Conservation (phyloP, 2,797 vertebrate species). For the Cirrhinus molitorella region DNA sequence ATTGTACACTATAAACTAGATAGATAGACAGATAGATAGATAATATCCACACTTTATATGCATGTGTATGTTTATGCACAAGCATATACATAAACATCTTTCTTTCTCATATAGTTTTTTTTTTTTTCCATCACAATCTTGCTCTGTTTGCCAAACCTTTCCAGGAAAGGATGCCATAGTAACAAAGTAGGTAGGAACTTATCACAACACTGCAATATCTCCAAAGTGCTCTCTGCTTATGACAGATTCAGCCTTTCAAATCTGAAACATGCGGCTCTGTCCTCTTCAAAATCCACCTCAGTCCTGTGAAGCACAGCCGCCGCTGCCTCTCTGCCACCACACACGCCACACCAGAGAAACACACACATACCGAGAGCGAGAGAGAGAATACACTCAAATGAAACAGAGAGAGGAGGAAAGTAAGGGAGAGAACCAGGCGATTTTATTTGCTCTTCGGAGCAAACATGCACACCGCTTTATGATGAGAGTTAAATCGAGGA, state of each 20-base stretch:
- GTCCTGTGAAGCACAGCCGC: conserved; percentile 79
- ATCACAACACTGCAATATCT: conserved; percentile 78
- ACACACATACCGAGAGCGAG: conserved; percentile 60
- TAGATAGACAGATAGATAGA: background rate
- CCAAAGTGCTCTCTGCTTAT: conserved; percentile 76
- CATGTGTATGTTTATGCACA: background rate
- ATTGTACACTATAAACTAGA: too few species aligned
- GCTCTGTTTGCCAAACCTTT: conserved; percentile 48
- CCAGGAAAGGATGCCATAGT: conserved; percentile 63
- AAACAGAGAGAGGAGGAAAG: conserved; percentile 29
- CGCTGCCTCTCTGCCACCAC: conserved; percentile 76
- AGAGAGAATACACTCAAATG: conserved; percentile 51
- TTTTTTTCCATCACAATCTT: background rate
- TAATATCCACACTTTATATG: background rate
- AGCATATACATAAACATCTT: background rate
- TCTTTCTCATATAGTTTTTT: background rate
- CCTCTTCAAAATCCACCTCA: conserved; percentile 73
- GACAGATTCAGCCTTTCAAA: conserved; percentile 77
- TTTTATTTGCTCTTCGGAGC: conserved; percentile 86
- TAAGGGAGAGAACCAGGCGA: conserved; percentile 58
- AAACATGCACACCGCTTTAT: conserved; percentile 83
- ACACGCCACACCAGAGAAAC: conserved; percentile 1
- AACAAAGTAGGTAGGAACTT: conserved; percentile 71
- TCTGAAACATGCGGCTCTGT: conserved; percentile 80
- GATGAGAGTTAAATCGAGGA: conserved; percentile 88